These are phyloP conservation scores for Tragelaphus oryx DNA, from an alignment of 2,797 vertebrate genomes.

Conservation along the genomic window DNA sequence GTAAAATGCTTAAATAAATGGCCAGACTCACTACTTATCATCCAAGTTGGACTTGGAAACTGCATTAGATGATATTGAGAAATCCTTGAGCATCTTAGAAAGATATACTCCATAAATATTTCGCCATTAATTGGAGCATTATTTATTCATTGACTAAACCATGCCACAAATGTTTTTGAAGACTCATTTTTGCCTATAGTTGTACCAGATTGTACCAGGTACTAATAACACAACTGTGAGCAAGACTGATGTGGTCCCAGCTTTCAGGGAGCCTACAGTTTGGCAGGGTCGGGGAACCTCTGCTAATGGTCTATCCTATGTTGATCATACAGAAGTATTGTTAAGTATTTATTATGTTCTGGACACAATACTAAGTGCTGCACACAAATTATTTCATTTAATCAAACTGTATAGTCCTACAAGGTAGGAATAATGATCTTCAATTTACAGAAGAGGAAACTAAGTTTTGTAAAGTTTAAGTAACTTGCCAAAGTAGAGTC, in stretches of 20 bases:
- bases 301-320: neutral
- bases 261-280: neutral
- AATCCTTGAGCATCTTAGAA: neutral
- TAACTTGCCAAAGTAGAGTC: neutral
- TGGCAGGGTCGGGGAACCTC: neutral
- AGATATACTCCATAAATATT: neutral
- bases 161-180: neutral
- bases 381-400: neutral
- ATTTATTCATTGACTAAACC: neutral
- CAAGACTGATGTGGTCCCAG: neutral
- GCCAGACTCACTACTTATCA: neutral
- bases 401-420: neutral
- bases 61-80: neutral
- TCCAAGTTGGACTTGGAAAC: conserved; percentile 41
- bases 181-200: neutral
- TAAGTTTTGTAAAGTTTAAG: neutral
- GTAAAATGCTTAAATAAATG: neutral
- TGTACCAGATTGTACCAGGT: neutral
- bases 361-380: neutral
- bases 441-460: neutral
- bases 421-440: neutral
- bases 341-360: neutral
- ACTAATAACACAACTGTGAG: neutral
- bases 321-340: neutral
- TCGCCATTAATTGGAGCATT: neutral